Evolutionary conservation across 2,113 vertebrate species (phyloP).

Genomic region (Phainopepla nitens): DNA sequence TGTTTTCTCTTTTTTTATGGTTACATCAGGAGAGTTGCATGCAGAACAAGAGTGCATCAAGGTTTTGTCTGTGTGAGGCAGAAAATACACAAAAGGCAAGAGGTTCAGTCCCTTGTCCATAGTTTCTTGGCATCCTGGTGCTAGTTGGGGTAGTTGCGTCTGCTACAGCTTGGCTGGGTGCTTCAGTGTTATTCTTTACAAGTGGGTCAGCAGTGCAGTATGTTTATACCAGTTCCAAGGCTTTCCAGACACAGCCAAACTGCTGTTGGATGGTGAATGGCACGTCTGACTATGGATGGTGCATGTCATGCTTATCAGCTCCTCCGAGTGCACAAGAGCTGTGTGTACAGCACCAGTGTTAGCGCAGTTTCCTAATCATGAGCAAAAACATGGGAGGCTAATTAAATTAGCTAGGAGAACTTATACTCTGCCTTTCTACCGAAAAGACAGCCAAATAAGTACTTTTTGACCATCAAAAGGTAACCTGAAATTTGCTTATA

Average conservation of each 20-base stretch:
- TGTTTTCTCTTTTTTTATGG: neutral
- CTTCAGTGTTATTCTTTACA: neutral
- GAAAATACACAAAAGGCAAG: neutral
- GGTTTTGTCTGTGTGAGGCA: neutral
- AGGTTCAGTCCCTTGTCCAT: neutral
- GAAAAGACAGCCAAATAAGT: neutral
- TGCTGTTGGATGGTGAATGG: neutral
- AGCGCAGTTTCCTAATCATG: accelerated
- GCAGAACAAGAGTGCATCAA: neutral
- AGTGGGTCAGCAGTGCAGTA: neutral
- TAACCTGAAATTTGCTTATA: neutral
- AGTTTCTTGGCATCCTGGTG: neutral
- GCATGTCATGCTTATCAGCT: accelerated
- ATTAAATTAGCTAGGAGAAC: neutral
- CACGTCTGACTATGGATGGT: neutral
- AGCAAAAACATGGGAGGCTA: neutral
- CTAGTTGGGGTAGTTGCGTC: neutral
- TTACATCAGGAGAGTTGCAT: neutral
- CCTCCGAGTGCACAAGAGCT: accelerated
- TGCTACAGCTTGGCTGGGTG: neutral
- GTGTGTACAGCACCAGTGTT: accelerated
- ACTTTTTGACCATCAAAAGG: neutral
- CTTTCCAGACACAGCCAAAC: neutral
- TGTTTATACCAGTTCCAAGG: neutral
- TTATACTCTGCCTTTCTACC: neutral